Percentiles rank a stretch among this genome's conserved stretches.
Evolutionary conservation across 2,888 invertebrate genomes (phyloP).

Genomic region (Hipparchia sbordonii): DNA sequence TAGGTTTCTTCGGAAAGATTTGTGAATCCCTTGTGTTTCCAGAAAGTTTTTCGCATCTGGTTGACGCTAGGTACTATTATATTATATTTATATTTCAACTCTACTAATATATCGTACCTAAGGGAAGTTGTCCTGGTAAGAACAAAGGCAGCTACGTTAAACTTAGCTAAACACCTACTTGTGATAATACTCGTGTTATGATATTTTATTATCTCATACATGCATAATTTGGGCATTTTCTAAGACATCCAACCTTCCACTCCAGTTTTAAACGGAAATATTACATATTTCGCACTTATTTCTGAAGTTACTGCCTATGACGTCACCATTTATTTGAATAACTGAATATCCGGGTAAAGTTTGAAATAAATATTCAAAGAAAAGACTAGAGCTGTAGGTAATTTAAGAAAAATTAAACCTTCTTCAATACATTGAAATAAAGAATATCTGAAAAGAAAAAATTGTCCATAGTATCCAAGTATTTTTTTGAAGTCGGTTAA

Average conservation of each 20-base stretch:
- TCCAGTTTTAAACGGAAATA: conserved; percentile 8
- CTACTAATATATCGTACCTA: too few species aligned
- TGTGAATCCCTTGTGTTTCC: too few species aligned
- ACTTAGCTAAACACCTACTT: neutral
- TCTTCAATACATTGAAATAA: too few species aligned
- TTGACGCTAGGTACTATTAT: too few species aligned
- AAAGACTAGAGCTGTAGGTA: neutral
- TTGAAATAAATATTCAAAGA: neutral
- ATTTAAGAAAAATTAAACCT: too few species aligned
- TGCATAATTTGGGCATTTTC: conserved; percentile 33
- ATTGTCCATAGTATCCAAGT: too few species aligned
- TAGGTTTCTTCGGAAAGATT: too few species aligned
- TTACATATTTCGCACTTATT: conserved; percentile 13
- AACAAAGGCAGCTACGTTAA: neutral
- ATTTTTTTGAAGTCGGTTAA: too few species aligned
- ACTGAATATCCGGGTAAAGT: neutral
- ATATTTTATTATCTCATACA: conserved; percentile 30
- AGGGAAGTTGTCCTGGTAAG: neutral
- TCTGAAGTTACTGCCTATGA: neutral
- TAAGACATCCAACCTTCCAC: conserved; percentile 5
- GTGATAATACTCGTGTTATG: neutral
- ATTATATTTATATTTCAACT: neutral
- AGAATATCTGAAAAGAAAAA: too few species aligned
- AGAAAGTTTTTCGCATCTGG: too few species aligned
- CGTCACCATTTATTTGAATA: neutral